These are phyloP conservation scores for Poecilia gillii DNA, from an alignment of 2,797 vertebrate species.

Conservation along the genomic window DNA sequence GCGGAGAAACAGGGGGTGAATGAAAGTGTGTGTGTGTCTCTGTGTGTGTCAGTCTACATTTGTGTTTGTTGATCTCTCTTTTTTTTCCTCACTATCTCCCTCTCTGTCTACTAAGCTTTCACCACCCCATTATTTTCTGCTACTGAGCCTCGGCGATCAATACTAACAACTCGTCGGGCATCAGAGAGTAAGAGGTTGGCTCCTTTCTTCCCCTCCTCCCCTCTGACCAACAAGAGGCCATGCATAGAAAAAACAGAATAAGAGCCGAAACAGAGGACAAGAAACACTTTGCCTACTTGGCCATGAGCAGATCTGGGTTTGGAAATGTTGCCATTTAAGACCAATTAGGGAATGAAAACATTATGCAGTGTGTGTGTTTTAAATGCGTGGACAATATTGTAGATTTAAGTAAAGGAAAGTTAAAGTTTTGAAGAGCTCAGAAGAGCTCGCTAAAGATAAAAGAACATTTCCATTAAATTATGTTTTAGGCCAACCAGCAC, in stretches of 20 bases:
- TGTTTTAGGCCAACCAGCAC: background rate
- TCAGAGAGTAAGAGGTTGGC: conserved; percentile 50
- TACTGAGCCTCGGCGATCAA: conserved; percentile 89
- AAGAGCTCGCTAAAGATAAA: background rate
- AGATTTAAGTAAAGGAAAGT: background rate
- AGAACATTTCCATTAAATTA: background rate
- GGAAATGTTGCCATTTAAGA: conserved; percentile 52
- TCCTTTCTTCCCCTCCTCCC: conserved; percentile 6
- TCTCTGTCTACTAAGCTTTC: conserved; percentile 79
- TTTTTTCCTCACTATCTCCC: conserved; percentile 69
- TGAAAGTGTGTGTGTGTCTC: conserved; percentile 20
- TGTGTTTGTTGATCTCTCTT: conserved; percentile 62
- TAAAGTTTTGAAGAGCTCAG: background rate
- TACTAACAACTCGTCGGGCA: conserved; percentile 84
- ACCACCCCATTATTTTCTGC: conserved; percentile 87
- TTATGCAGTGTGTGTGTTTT: background rate
- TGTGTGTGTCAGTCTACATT: conserved; percentile 19
- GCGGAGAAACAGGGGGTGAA: conserved; percentile 45
- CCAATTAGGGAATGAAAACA: conserved; percentile 47
- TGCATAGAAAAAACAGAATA: conserved; percentile 43
- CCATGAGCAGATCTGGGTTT: conserved; percentile 53
- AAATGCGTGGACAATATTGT: background rate
- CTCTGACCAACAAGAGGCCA: conserved; percentile 48
- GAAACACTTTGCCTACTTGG: conserved; percentile 49
- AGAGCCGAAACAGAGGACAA: conserved; percentile 50